These are phyloP conservation scores for Danio albolineatus DNA, from an alignment of 2,797 vertebrate genomes.

Conservation along the genomic window DNA sequence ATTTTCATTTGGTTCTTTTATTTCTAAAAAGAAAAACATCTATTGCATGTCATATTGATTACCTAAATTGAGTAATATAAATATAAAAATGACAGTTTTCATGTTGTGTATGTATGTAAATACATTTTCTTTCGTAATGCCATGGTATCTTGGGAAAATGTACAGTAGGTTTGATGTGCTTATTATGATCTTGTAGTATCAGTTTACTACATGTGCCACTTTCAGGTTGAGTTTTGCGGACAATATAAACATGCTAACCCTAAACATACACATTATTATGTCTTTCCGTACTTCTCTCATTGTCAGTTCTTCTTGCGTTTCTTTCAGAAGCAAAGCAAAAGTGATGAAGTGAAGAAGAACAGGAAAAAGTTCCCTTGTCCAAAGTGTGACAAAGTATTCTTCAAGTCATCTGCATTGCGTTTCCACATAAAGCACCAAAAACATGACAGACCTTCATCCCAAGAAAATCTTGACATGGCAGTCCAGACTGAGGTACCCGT, in stretches of 20 bases:
- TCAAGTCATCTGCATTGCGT: slow-evolving; percentile 6
- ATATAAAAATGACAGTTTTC: no score
- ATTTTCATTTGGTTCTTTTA: no score
- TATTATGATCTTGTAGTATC: background rate
- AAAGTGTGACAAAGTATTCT: background rate
- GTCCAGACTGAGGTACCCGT: slow-evolving; percentile 9
- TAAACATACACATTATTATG: no score
- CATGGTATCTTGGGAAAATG: background rate
- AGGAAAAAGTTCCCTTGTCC: slow-evolving; percentile 29
- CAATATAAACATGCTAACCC: no score
- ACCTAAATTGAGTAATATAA: no score
- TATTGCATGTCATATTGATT: no score
- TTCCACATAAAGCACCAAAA: slow-evolving; percentile 49
- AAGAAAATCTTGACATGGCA: slow-evolving; percentile 1
- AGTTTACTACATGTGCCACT: background rate
- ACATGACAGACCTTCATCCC: slow-evolving; percentile 11
- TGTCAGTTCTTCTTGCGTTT: slow-evolving; percentile 27
- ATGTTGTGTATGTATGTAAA: no score
- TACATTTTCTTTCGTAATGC: background rate
- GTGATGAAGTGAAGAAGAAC: slow-evolving; percentile 18
- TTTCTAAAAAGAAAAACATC: no score
- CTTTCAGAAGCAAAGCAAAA: slow-evolving; percentile 44
- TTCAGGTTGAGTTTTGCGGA: background rate
- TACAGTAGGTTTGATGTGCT: background rate
- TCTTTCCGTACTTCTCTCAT: background rate